Percentiles rank a stretch among this genome's conserved stretches.
Conservation (phyloP, 2,888 invertebrate species). For the Coenonympha glycerion region DNA sequence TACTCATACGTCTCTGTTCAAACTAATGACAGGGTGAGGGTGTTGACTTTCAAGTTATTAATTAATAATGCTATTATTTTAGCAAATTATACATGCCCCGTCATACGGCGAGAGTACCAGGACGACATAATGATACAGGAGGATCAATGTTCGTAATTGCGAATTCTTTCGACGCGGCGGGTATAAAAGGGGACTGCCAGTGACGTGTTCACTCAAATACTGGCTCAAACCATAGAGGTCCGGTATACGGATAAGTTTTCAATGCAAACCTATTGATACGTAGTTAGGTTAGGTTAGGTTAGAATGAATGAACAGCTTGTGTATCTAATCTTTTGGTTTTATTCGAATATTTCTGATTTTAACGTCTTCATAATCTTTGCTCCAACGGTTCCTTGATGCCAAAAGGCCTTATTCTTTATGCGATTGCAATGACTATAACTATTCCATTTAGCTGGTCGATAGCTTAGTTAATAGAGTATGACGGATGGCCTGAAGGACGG, state of each 20-base stretch:
- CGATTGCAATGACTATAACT: no score
- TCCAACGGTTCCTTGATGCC: no score
- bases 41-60: slow-evolving; percentile 74
- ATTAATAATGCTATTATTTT: slow-evolving; percentile 72
- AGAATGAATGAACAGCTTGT: no score
- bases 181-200: slow-evolving; percentile 8
- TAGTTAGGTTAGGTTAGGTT: no score
- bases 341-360: no score
- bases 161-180: slow-evolving; percentile 15
- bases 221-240: slow-evolving; percentile 18
- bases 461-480: no score
- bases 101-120: slow-evolving; percentile 15
- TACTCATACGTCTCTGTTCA: slow-evolving; percentile 63
- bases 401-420: no score
- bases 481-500: no score
- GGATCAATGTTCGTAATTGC: slow-evolving; percentile 23
- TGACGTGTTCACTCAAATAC: slow-evolving; percentile 14
- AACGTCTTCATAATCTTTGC: no score
- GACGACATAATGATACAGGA: slow-evolving; percentile 24
- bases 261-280: slow-evolving; percentile 5
- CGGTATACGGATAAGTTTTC: slow-evolving; percentile 1
- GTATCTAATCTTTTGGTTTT: no score
- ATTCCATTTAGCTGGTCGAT: no score
- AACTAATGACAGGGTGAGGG: slow-evolving; percentile 71
- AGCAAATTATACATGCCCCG: slow-evolving; percentile 45